A percentile compares a stretch with the other conserved stretches of the same genome.
phyloP scores from a whole-genome alignment of 2,888 invertebrate species.

The Tipula lateralis region DNA sequence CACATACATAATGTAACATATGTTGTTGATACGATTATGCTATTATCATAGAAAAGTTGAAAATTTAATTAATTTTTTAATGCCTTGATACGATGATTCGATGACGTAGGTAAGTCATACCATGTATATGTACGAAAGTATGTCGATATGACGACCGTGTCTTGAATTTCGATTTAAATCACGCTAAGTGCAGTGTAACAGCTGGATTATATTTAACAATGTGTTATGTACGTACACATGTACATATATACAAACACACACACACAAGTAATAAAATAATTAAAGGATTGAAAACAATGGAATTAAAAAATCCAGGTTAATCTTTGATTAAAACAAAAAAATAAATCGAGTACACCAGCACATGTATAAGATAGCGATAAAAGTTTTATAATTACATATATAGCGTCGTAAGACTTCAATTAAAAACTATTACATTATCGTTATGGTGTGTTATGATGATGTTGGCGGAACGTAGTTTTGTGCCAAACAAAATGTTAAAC shows the following conservation, averaged over 20 bases:
- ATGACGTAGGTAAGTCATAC: too few species aligned
- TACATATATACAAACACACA: not conserved
- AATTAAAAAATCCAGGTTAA: conserved; percentile 1
- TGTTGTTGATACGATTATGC: not conserved
- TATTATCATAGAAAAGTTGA: not conserved
- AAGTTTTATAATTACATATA: not conserved
- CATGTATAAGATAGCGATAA: not conserved
- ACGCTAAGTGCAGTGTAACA: not conserved
- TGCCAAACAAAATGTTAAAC: not conserved
- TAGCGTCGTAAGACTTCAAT: not conserved
- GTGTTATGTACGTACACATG: not conserved
- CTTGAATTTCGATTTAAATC: not conserved
- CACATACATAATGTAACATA: not conserved
- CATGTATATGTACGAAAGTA: too few species aligned
- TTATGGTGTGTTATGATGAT: not conserved
- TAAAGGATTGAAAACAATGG: not conserved
- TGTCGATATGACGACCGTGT: not conserved
- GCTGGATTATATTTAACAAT: not conserved
- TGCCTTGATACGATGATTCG: not conserved
- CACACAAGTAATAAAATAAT: not conserved
- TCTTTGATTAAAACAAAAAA: not conserved
- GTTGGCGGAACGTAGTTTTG: not conserved
- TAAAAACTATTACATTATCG: not conserved
- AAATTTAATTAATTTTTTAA: not conserved
- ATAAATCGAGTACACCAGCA: not conserved